Conservation (phyloP, 2,888 invertebrate genomes). For the Ecliptopera silaceata region DNA sequence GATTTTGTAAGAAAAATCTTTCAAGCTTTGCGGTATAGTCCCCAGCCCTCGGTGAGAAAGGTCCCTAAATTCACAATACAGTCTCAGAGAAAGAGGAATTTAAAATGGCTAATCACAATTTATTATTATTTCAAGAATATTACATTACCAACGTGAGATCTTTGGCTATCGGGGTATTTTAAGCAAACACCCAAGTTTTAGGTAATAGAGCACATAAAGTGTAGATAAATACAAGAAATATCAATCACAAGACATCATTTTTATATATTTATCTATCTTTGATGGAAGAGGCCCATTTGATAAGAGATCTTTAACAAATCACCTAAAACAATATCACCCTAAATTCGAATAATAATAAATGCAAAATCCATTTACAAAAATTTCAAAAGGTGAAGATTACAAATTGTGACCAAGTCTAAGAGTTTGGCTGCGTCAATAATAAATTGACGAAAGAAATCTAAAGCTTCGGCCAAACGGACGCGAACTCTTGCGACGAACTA, state of each 20-base stretch:
- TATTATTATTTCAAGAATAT: conserved; percentile 22
- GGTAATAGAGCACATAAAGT: neutral
- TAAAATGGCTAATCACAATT: conserved; percentile 8
- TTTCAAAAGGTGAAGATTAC: conserved; percentile 24
- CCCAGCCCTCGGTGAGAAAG: conserved; percentile 10
- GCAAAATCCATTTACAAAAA: conserved; percentile 10
- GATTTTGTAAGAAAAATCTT: neutral
- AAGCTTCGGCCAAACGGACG: conserved; percentile 10
- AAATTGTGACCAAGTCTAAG: conserved; percentile 32
- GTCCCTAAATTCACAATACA: conserved; percentile 23
- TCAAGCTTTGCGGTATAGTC: too few species aligned
- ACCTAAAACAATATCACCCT: neutral
- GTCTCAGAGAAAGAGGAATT: conserved; percentile 25
- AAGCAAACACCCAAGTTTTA: neutral
- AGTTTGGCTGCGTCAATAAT: conserved; percentile 34
- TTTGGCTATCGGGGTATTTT: neutral
- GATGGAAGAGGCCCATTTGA: neutral
- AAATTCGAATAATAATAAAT: conserved; percentile 16
- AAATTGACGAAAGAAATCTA: conserved; percentile 31
- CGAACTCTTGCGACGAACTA: neutral
- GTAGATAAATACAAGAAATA: too few species aligned
- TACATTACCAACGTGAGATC: conserved; percentile 6
- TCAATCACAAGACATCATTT: neutral
- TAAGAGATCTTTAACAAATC: neutral
- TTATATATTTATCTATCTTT: neutral